Evolutionary conservation across 2,888 invertebrate genomes (phyloP).

Genomic region (Conus canariensis): DNA sequence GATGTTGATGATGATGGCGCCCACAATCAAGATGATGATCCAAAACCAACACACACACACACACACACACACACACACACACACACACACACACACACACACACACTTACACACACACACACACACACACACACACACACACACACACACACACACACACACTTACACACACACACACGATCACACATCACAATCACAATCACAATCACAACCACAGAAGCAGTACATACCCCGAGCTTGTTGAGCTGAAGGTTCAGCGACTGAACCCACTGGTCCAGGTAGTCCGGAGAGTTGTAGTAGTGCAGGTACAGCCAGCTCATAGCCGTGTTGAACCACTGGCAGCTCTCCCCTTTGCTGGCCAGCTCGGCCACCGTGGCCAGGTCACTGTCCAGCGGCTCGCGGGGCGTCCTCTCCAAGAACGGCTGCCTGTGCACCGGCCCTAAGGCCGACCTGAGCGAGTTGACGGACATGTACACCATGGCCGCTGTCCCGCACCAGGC

Average conservation of each 20-base stretch:
- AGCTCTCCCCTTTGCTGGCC: conserved; percentile 67
- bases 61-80: not conserved
- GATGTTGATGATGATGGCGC: no score
- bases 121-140: not conserved
- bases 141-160: conserved; percentile 15
- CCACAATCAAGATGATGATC: no score
- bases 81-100: no score
- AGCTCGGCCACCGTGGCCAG: conserved; percentile 44
- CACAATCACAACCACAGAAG: not conserved
- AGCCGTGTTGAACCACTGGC: conserved; percentile 75
- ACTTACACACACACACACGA: not conserved
- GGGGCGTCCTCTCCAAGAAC: conserved; percentile 54
- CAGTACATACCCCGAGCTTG: conserved; percentile 75
- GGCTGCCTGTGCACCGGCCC: conserved; percentile 69
- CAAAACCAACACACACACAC: not conserved
- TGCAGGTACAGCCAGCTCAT: conserved; percentile 76
- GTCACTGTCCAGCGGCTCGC: conserved; percentile 53
- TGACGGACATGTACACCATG: conserved; percentile 68
- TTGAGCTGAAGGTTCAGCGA: conserved; percentile 78
- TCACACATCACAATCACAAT: not conserved
- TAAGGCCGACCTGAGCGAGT: conserved; percentile 71
- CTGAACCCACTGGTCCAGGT: conserved; percentile 78
- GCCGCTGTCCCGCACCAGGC: conserved; percentile 74
- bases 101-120: not conserved
- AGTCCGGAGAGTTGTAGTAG: conserved; percentile 71